phyloP scores from a whole-genome alignment of 2,888 invertebrate genomes.

The Subacronicta megacephala region DNA sequence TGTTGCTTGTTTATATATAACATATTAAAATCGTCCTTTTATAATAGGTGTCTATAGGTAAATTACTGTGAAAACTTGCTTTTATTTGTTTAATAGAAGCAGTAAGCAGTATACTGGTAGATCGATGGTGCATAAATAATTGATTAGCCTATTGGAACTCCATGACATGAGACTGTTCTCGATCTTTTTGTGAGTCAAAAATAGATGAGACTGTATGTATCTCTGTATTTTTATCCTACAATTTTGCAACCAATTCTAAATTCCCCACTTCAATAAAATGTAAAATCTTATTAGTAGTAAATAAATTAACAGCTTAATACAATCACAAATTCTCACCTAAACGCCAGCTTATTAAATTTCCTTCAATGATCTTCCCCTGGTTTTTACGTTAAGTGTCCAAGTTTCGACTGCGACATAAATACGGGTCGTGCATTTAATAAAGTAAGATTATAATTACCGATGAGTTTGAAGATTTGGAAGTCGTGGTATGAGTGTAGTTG shows the following conservation, averaged over 20 bases:
- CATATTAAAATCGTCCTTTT: no score
- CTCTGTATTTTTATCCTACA: background rate
- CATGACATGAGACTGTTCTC: no score
- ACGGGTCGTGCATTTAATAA: slow-evolving; percentile 56
- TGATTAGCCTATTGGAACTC: no score
- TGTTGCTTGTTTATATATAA: no score
- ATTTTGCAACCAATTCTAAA: background rate
- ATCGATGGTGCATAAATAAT: no score
- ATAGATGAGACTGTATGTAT: background rate
- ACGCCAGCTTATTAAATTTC: slow-evolving; percentile 50
- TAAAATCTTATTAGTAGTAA: slow-evolving; percentile 5
- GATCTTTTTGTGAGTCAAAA: no score
- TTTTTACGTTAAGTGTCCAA: slow-evolving; percentile 57
- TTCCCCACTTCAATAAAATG: background rate
- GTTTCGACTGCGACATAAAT: slow-evolving; percentile 50
- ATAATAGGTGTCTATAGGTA: no score
- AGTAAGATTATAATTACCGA: slow-evolving; percentile 62
- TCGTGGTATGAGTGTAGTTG: slow-evolving; percentile 66
- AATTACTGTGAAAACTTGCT: no score
- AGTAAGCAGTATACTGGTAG: no score
- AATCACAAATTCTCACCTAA: slow-evolving; percentile 27
- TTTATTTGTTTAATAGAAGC: no score
- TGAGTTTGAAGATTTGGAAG: slow-evolving; percentile 73
- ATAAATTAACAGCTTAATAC: slow-evolving; percentile 32
- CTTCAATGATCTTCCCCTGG: slow-evolving; percentile 41